Base-by-base conservation (phyloP, 2,797 vertebrate species). In the Acanthurus leucopareius region DNA sequence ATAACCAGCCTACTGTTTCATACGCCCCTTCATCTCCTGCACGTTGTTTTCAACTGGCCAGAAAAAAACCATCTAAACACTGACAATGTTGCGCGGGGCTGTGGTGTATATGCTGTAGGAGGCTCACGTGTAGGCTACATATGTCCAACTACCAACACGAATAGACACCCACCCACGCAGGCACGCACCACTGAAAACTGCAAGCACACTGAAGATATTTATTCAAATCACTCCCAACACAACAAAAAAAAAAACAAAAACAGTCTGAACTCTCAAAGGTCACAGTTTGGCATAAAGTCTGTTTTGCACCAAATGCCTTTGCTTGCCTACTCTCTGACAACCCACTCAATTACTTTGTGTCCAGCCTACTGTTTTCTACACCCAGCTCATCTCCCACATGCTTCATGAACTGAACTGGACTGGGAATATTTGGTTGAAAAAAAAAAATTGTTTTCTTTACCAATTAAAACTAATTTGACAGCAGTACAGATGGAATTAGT, bases 21-120 rank as follows among this genome's bases (percentile, higher is more conserved):
- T 67, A 84, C 88, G 52, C 93, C 90, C 86, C 86, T 91, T 86
- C 89, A 88, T 76, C 89, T 90, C 80, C 86, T 80, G 88, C 90
- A 86, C 72, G 61, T 77, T 79, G 75, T 65, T 74, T 71, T 52
- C 42, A 84, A 86, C 75, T 44, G 82, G 83, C 71, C 87, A 90
- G 67, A 25, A n/a, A n/a, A 84, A 85, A 51, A 73, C 69, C 54
- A 63, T 79, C 72, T 53, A 59, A 84, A 75, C 75, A 69, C 28
- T 65, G 79, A 86, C 83, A 87, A 89, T 80, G 77, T 72, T 85
- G 28, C 28, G n/a, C 68, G 35, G 52, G 65, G 77, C 72, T 65
- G 72, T 47, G 57, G 51, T 53, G 72, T 73, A 67, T 77, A 78
- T 32, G 28, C 28, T 32, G 28, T 59, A 77, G 77, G 72, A 79